Conservation (phyloP, 1,140 invertebrate genomes). For the Pristionchus pacificus region DNA sequence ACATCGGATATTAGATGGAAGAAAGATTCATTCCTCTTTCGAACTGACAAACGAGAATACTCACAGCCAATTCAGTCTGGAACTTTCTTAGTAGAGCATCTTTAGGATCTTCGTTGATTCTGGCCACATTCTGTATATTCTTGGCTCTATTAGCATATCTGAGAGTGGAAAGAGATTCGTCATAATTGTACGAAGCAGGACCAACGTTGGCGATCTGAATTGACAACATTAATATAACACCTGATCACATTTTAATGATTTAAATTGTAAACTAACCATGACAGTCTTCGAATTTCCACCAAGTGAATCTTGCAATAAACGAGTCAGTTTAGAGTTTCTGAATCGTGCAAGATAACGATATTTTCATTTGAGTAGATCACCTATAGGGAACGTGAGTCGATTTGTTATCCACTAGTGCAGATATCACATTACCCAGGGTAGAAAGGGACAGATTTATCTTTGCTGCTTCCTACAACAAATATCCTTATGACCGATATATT, state of each 20-base stretch:
- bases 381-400: conserved; percentile 84
- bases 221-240: conserved; percentile 35
- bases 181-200: conserved; percentile 90
- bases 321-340: conserved; percentile 84
- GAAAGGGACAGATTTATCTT: conserved; percentile 92
- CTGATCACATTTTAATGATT: not conserved
- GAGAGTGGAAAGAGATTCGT: conserved; percentile 92
- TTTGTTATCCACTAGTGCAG: conserved; percentile 86
- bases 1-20: conserved; percentile 32
- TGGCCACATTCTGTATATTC: conserved; percentile 90
- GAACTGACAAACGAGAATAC: too few relatives aligned
- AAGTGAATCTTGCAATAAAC: conserved; percentile 85
- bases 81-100: conserved; percentile 90
- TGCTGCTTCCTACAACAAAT: conserved; percentile 70
- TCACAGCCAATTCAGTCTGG: conserved; percentile 74
- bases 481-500: not conserved
- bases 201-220: conserved; percentile 82
- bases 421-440: conserved; percentile 88
- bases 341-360: not conserved
- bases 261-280: conserved; percentile 67
- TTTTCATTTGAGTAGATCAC: conserved; percentile 34
- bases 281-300: conserved; percentile 94
- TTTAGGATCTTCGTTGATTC: conserved; percentile 95
- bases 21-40: too few relatives aligned
- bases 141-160: conserved; percentile 95